Conservation (phyloP, 2,113 vertebrate species). For the Clarias batrachus region DNA sequence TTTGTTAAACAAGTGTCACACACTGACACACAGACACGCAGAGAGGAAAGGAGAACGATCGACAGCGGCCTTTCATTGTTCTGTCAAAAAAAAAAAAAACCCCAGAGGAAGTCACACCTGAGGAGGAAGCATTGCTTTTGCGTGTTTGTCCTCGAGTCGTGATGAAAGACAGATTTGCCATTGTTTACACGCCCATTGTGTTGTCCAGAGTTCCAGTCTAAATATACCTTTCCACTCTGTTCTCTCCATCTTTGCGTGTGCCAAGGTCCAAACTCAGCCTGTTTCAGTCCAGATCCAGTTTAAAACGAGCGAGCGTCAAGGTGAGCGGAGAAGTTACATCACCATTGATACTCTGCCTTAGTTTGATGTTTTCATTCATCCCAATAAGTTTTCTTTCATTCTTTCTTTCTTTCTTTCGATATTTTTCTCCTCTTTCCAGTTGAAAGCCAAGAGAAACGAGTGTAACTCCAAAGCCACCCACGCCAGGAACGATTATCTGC, state of each 20-base stretch:
- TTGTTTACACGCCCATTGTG: conserved; percentile 11
- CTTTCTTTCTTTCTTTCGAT: too few species aligned
- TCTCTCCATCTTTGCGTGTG: neutral
- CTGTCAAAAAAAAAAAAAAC: conserved; percentile 24
- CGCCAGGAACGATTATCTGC: conserved; percentile 84
- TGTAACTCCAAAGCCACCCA: conserved; percentile 85
- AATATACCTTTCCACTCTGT: conserved; percentile 3
- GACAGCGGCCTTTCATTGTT: conserved; percentile 12
- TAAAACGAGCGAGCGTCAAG: conserved; percentile 87
- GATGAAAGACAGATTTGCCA: conserved; percentile 9
- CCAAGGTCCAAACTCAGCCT: conserved; percentile 87
- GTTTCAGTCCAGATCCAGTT: conserved; percentile 86
- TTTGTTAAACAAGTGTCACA: conserved; percentile 36
- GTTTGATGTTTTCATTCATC: neutral
- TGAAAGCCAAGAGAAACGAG: conserved; percentile 82
- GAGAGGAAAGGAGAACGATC: neutral
- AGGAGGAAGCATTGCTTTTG: conserved; percentile 1
- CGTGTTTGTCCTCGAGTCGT: neutral
- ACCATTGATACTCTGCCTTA: too few species aligned
- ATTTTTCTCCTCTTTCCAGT: conserved; percentile 62
- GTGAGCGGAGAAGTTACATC: conserved; percentile 58
- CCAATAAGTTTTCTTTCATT: neutral
- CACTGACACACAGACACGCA: conserved; percentile 7
- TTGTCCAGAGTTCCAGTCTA: neutral
- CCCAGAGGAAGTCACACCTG: conserved; percentile 26